Evolutionary conservation across 2,888 invertebrate genomes (phyloP), one percentile per base, ranked within the genome.

Genomic region (Thymelicus lineola): DNA sequence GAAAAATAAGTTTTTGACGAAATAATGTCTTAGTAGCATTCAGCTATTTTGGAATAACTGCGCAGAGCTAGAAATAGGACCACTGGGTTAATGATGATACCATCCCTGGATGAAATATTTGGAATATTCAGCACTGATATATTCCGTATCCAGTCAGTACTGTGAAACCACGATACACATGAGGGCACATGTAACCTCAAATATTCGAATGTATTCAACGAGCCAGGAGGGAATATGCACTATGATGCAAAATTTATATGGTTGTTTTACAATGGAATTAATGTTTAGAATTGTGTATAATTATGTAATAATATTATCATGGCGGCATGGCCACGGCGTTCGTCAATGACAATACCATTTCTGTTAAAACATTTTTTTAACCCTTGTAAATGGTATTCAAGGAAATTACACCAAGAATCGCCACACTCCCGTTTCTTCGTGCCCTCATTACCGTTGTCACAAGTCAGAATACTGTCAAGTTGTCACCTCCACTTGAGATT

Each of bases 401-500:
- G 42, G 42, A 9, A 38, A 15, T 38, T 7, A n/a, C 14, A 61
- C 7, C 61, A 45, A 28, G n/a, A 17, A 46, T 42, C 28, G 20
- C n/a, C 28, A 20, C 10, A 50, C 36, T 36, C 12, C 38, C 63
- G 20, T 64, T 42, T 42, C 63, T 42, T 38, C 38, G 17, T 17
- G 15, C 38, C 38, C 63, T 63, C 48, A 63, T 53, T 63, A 53
- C 50, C 50, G 15, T 50, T 63, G 63, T 63, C 50, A 59, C 35
- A n/a, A 58, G 14, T 66, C 58, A 45, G 50, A 46, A 36, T 10
- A 20, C 65, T 66, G 57, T 64, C 63, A 20, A 42, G 38, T 57
- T 65, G 60, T 65, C 70, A 60, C 57, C 65, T 70, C 65, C 45
- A 65, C 65, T 70, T 50, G 65, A 60, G 60, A 65, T 70, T 65